Conservation (phyloP, 2,113 vertebrate species). For the Herpailurus yagouaroundi region DNA sequence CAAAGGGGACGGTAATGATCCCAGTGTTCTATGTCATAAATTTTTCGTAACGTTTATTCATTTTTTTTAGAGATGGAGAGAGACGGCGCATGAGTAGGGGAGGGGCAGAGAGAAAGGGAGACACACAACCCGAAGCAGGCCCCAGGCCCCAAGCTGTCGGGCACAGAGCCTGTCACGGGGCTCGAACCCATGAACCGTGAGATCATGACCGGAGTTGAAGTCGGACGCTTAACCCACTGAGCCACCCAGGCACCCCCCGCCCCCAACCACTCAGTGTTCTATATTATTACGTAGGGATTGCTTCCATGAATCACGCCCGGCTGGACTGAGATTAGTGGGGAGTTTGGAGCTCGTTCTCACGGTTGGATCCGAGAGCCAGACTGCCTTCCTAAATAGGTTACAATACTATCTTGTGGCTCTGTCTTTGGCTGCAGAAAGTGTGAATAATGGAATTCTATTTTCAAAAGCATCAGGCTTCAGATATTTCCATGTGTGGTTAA, state of each 20-base stretch:
- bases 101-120: too few relatives aligned
- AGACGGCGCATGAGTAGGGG: too few relatives aligned
- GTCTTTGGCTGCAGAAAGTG: conserved; percentile 29
- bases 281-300: not conserved
- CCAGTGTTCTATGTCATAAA: not conserved
- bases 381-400: not conserved
- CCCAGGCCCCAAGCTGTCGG: too few relatives aligned
- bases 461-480: conserved; percentile 34
- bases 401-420: not conserved
- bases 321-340: not conserved
- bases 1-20: not conserved
- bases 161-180: too few relatives aligned
- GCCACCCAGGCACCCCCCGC: too few relatives aligned
- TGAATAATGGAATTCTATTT: conserved; percentile 39
- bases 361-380: not conserved
- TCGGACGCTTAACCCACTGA: too few relatives aligned
- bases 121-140: too few relatives aligned
- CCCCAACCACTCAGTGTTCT: not conserved
- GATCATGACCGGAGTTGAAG: too few relatives aligned
- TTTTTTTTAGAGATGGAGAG: too few relatives aligned
- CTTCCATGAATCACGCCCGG: not conserved
- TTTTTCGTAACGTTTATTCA: too few relatives aligned
- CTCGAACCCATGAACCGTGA: too few relatives aligned
- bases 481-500: conserved; percentile 47
- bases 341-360: not conserved